These are phyloP conservation scores for Saimiri boliviensis DNA, from an alignment of 2,113 vertebrate genomes.

Conservation along the genomic window DNA sequence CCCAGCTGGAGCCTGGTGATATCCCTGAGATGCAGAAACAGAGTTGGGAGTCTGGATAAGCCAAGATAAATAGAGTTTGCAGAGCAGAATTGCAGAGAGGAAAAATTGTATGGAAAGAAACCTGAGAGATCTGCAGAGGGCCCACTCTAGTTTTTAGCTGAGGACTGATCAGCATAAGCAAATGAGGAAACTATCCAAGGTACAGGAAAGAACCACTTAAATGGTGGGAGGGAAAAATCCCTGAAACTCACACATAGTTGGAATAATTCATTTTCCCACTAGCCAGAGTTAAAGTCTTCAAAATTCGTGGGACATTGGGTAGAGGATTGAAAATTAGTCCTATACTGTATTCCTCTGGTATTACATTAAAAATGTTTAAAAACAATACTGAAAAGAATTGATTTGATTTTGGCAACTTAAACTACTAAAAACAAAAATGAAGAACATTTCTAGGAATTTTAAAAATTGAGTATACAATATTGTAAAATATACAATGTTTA, in stretches of 20 bases:
- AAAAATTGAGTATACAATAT: neutral
- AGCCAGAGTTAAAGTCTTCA: neutral
- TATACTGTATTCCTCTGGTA: neutral
- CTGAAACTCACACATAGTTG: neutral
- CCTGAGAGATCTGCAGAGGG: neutral
- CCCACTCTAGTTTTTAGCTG: neutral
- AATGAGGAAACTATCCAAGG: neutral
- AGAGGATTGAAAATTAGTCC: neutral
- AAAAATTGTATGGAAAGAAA: neutral
- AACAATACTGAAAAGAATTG: neutral
- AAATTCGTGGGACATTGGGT: neutral
- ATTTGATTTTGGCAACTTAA: neutral
- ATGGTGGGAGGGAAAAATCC: too few relatives aligned
- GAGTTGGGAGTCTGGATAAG: neutral
- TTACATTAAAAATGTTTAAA: neutral
- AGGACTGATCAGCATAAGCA: neutral
- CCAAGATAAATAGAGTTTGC: neutral
- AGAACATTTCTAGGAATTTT: neutral
- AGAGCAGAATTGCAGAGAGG: neutral
- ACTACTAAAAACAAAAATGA: neutral
- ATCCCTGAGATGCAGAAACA: neutral
- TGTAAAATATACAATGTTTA: neutral
- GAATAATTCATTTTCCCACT: neutral
- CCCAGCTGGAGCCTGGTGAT: neutral
- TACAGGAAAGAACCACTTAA: neutral